A percentile compares a stretch with the other conserved stretches of the same genome.
These are phyloP conservation scores for Albula goreensis DNA, from an alignment of 2,113 vertebrate species.

Conservation along the genomic window DNA sequence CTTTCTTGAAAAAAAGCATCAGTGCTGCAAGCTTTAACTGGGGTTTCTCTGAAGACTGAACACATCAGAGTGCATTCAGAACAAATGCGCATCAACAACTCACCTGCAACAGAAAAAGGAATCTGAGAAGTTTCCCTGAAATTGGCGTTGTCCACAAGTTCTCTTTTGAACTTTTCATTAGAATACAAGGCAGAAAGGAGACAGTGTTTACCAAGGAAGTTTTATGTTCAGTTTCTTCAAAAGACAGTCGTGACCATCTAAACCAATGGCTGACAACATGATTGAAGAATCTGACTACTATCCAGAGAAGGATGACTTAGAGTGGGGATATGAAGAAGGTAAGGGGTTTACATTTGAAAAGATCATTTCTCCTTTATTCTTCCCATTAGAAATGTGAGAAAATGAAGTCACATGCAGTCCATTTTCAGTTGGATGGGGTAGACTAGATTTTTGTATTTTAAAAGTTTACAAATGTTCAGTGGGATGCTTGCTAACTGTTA, in stretches of 20 bases:
- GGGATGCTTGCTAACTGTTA: not conserved
- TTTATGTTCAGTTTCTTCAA: constrained; percentile 10
- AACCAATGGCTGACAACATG: constrained; percentile 79
- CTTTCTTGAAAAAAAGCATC: not conserved
- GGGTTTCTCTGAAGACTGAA: not conserved
- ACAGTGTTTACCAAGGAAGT: not conserved
- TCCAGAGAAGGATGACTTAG: constrained; percentile 77
- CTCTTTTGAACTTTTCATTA: not conserved
- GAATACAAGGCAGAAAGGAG: not conserved
- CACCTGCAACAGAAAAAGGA: not conserved
- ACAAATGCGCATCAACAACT: not conserved
- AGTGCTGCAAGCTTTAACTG: not conserved
- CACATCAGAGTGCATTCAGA: not conserved
- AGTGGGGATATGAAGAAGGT: constrained; percentile 97
- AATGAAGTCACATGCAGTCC: not conserved
- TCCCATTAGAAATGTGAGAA: not conserved
- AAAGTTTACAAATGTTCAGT: not conserved
- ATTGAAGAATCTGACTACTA: constrained; percentile 73
- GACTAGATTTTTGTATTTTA: not conserved
- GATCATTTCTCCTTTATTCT: not conserved
- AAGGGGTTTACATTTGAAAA: constrained; percentile 37
- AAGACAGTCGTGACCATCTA: not conserved
- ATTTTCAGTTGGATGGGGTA: not conserved
- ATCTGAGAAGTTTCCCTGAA: not conserved
- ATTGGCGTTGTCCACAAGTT: not conserved